Base-by-base conservation (phyloP, 2,113 vertebrate species). In the Sylvietta virens region DNA sequence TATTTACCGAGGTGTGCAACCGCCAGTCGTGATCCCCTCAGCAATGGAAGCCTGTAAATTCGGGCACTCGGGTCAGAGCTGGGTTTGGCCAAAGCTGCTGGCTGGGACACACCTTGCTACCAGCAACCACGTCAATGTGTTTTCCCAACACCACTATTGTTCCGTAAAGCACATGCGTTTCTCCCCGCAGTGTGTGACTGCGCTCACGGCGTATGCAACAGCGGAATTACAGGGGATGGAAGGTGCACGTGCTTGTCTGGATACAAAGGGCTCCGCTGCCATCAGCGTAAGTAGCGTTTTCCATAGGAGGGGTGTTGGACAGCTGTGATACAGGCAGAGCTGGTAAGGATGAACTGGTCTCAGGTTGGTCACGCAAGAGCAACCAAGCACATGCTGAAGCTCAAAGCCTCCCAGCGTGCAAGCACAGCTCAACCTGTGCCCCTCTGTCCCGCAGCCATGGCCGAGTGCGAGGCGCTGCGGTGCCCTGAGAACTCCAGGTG, bases 221-320 rank as follows among this genome's bases (percentile, higher is more conserved):
- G 90, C 23, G 99, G 99, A 7, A 51, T 98, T 13, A 65, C 47
- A 5, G 99, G 99, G 3, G 86, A 98, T 7, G 99, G 99, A 6
- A 94, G 48, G 39, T 99, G 99, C 65, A 95, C 95, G 14, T 99
- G 99, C 90, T 97, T 98, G 44, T 99, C 99, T n/a, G 98, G 98
- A 6, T 99, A 99, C 92, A 97, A 85, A 31, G 99, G 99, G 53
- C 91, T 92, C 33, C 94, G 30, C 51, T 99, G 99, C 90, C 98
- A 99, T 48, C 94, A 98, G 74, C 97, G 99, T 99, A 96, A 98
- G 98, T 97, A 39, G 30, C 5, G 4, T 10, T 30, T 62, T 47
- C 33, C 45, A 4, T 3, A 5, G 4, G 53, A 58, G 23, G 20
- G 11, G 20, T 3, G 8, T 35, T 35, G 24, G 42, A 8, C 11